These are phyloP conservation scores for Pan troglodytes DNA, from an alignment of 2,113 vertebrate genomes.

Conservation along the genomic window DNA sequence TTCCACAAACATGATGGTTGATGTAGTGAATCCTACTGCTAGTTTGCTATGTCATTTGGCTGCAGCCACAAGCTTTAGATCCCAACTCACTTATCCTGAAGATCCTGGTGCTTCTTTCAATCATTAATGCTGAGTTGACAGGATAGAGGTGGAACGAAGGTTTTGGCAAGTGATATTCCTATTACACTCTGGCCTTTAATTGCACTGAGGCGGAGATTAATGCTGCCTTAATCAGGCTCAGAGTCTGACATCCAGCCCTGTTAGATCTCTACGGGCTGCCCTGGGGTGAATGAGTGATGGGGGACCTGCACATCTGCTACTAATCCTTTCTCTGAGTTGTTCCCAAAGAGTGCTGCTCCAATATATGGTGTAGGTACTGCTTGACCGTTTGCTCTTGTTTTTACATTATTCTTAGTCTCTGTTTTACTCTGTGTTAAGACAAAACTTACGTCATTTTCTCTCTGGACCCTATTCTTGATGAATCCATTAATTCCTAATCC, in stretches of 20 bases:
- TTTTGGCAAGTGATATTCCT: not conserved
- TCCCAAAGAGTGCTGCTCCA: not conserved
- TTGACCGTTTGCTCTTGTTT: not conserved
- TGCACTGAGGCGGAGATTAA: not conserved
- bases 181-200: not conserved
- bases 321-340: not conserved
- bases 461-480: not conserved
- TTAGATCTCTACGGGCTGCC: not conserved
- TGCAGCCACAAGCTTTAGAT: not conserved
- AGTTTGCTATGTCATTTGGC: slow-evolving; percentile 1
- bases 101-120: not conserved
- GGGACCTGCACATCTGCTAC: not conserved
- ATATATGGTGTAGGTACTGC: not conserved
- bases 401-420: not conserved
- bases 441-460: not conserved
- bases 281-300: not conserved
- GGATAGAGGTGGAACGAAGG: not conserved
- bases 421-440: not conserved
- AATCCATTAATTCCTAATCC: not conserved
- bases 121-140: not conserved
- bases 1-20: not conserved
- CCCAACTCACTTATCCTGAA: not conserved
- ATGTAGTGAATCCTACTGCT: not conserved
- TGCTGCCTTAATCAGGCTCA: not conserved
- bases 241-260: not conserved